Conservation (phyloP, 2,888 invertebrate genomes). For the Ochropleura plecta region DNA sequence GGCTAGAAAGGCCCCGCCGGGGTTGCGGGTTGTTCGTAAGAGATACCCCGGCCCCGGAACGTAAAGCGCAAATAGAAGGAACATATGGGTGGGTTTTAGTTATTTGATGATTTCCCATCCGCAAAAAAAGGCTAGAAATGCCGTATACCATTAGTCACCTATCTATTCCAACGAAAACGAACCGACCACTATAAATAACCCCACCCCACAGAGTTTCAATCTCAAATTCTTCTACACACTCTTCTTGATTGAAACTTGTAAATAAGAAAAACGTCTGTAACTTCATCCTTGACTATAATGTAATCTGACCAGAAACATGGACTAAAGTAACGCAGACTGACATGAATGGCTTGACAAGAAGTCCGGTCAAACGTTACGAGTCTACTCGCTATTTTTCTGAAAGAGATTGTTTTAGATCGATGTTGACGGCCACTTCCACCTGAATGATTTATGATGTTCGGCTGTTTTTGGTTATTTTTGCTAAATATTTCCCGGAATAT, state of each 20-base stretch:
- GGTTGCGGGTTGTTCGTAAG: too few relatives aligned
- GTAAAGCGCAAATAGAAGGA: too few relatives aligned
- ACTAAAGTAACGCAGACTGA: slow-evolving; percentile 63
- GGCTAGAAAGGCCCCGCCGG: background rate
- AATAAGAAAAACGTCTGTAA: slow-evolving; percentile 59
- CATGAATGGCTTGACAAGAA: slow-evolving; percentile 68
- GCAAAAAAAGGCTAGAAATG: too few relatives aligned
- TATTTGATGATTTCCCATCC: too few relatives aligned
- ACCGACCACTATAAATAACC: slow-evolving; percentile 42
- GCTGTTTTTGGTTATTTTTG: slow-evolving; percentile 2
- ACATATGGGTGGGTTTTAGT: too few relatives aligned
- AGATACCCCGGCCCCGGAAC: too few relatives aligned
- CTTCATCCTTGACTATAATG: slow-evolving; percentile 65
- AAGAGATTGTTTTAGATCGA: slow-evolving; percentile 60
- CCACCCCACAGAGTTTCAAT: slow-evolving; percentile 45
- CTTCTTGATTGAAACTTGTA: slow-evolving; percentile 67
- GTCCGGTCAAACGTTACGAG: slow-evolving; percentile 47
- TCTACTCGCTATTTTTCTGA: slow-evolving; percentile 59
- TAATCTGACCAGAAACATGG: slow-evolving; percentile 65
- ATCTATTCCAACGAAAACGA: slow-evolving; percentile 25
- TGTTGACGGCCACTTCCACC: slow-evolving; percentile 65
- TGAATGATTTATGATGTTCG: slow-evolving; percentile 57
- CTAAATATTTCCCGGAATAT: background rate
- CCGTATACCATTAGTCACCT: slow-evolving; percentile 23
- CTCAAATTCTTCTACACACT: slow-evolving; percentile 55